Evolutionary conservation across 1,140 invertebrate species (phyloP).

Genomic region (Pachypeltis micranthus): DNA sequence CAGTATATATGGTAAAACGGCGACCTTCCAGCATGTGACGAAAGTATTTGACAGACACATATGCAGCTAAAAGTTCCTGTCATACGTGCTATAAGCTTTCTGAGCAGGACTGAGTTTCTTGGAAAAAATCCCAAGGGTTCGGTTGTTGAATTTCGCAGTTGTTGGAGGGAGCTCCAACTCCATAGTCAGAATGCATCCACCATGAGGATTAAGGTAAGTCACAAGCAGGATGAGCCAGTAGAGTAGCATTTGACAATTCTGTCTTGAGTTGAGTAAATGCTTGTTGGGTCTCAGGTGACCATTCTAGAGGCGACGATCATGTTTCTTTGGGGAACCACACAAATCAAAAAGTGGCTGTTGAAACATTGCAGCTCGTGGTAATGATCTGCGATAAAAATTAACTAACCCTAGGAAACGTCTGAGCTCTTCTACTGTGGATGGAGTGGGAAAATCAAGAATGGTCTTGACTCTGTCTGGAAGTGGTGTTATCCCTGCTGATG

Average conservation of each 20-base stretch:
- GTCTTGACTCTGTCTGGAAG: constrained; percentile 1
- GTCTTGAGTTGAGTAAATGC: not conserved
- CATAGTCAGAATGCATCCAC: constrained; percentile 28
- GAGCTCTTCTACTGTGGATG: not conserved
- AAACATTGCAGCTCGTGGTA: not conserved
- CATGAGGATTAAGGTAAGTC: constrained; percentile 23
- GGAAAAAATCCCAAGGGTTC: constrained; percentile 29
- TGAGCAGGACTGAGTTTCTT: constrained; percentile 24
- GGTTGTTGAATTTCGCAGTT: not conserved
- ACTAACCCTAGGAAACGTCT: not conserved
- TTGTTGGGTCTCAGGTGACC: not conserved
- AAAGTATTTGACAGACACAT: constrained; percentile 30
- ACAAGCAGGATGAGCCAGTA: constrained; percentile 20
- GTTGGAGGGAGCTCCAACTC: constrained; percentile 23
- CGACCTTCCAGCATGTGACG: constrained; percentile 33
- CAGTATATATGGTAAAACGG: constrained; percentile 32
- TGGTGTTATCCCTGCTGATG: constrained; percentile 3
- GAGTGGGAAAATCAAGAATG: not conserved
- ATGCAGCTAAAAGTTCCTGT: constrained; percentile 30
- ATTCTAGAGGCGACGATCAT: not conserved
- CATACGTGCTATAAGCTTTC: constrained; percentile 27
- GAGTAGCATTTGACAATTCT: not conserved
- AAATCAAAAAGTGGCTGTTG: not conserved
- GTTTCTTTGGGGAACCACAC: not conserved
- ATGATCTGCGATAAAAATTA: not conserved